A percentile compares a stretch with the other conserved stretches of the same genome.
Evolutionary conservation across 1,140 invertebrate species (phyloP).

Genomic region (Pseudomyrmex sp.): DNA sequence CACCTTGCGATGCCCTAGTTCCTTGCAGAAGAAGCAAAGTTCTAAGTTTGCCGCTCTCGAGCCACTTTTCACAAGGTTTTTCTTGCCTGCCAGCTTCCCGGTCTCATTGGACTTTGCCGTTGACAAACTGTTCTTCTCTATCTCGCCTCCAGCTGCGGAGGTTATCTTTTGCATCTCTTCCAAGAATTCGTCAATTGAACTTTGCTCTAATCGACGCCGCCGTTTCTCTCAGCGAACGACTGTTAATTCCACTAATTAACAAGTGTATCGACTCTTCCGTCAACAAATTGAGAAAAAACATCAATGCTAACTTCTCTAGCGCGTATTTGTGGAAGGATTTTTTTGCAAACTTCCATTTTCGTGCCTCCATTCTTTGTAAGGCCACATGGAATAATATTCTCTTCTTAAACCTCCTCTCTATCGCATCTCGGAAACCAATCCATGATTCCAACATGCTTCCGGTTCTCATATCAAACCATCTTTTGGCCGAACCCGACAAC

Average conservation of each 20-base stretch:
- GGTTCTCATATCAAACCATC: neutral
- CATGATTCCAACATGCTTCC: neutral
- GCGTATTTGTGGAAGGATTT: neutral
- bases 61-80: rapidly evolving
- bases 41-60: too few relatives aligned
- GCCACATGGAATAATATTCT: neutral
- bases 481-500: neutral
- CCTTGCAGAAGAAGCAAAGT: neutral
- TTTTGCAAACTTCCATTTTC: neutral
- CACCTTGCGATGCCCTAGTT: too few relatives aligned
- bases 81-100: too few relatives aligned
- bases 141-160: neutral
- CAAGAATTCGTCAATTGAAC: neutral
- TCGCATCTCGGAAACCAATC: neutral
- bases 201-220: neutral
- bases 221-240: neutral
- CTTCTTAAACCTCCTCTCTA: neutral
- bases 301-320: neutral
- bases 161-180: neutral
- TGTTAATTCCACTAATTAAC: neutral
- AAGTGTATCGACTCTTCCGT: neutral
- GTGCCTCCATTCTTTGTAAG: neutral
- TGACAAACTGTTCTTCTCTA: too few relatives aligned
- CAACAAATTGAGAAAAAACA: neutral
- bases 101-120: neutral